Evolutionary conservation across 2,113 vertebrate genomes (phyloP), one percentile per base, ranked within the genome.

Genomic region (Caranx ignobilis): DNA sequence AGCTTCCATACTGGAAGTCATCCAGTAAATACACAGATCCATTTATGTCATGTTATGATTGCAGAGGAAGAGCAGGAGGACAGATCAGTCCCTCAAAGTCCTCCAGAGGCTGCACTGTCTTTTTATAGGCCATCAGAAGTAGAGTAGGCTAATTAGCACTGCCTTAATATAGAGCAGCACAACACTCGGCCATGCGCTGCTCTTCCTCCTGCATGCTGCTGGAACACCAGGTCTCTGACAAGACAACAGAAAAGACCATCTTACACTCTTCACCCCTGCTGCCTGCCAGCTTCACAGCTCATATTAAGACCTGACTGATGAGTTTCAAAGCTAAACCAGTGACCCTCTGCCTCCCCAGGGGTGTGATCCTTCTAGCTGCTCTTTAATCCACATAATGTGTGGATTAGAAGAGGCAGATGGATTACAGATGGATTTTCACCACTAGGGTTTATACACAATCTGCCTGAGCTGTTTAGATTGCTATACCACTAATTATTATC

Each of bases 121-220:
- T 82, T 92, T 90, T 87, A 85, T 89, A 90, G 87, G 82, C 64
- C 81, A 31, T 60, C 68, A 71, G 54, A 93, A 93, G 92, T 92
- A 74, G 78, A 93, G 90, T 90, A 92, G 92, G 90, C 72, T 93
- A 93, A 93, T 93, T 84, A 90, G 83, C 74, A 82, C 70, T 16
- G 73, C 55, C 71, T 73, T 78, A 63, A 82, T 84, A 62, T 82
- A 77, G 75, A 68, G 45, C 61, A 65, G 61, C 57, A 69, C 21
- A 59, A 71, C 47, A 55, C 5, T 47, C 4, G 3, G 61, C 61
- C 35, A 48, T 15, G 39, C 48, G 34, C 60, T 43, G 65, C 54
- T 39, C 11, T 52, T 45, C 37, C 6, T 37, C 37, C 52, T 18
- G 54, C 41, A 47, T 74, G 16, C 5, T 61, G 65, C 31, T 41